Evolutionary conservation across 2,888 invertebrate genomes (phyloP), one percentile per base, ranked within the genome.

Genomic region (Carcina quercana): DNA sequence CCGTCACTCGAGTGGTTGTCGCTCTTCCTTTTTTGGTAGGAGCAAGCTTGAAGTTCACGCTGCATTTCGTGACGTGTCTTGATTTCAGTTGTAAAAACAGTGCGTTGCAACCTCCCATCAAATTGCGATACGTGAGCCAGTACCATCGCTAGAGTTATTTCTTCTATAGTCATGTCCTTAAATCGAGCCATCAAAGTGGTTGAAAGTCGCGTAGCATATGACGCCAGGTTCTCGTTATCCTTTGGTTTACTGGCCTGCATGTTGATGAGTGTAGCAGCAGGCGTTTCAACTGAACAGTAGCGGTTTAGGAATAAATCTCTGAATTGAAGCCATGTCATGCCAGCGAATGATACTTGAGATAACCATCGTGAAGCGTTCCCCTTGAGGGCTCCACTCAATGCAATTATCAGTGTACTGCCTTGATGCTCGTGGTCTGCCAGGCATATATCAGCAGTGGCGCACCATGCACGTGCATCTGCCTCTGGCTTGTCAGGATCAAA

Each of bases 291-390:
- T 3, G 5, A 11, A 10, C 11, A 29, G 20, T 17, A 38, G 3
- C 37, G 17, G n/a, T 35, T 26, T 6, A 22, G 25, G 15, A 38
- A 37, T 0, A 37, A 12, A 2, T 27, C 28, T 21, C 35, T 30
- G 13, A 38, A 38, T 7, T 42, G 19, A 7, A 8, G 5, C 42
- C 42, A 42, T 3, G 32, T 32, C 19, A 42, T 38, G 5, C 42
- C 42, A 1, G 12, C 10, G 21, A 17, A 34, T 3, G 32, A 15
- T 8, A 38, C 24, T n/a, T 37, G 30, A 1, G 42, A 28, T 5
- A 42, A 30, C 36, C 38, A 38, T 6, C 32, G 14, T 3, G 42
- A 34, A 0, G 42, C 38, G 5, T 13, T 13, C 6, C 38, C 37
- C 21, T 35, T 37, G 5, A 42, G 21, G 2, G 42, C 38, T 3